Evolutionary conservation across 2,113 vertebrate species (phyloP), one percentile per base, ranked within the genome.

Genomic region (Elephas maximus): DNA sequence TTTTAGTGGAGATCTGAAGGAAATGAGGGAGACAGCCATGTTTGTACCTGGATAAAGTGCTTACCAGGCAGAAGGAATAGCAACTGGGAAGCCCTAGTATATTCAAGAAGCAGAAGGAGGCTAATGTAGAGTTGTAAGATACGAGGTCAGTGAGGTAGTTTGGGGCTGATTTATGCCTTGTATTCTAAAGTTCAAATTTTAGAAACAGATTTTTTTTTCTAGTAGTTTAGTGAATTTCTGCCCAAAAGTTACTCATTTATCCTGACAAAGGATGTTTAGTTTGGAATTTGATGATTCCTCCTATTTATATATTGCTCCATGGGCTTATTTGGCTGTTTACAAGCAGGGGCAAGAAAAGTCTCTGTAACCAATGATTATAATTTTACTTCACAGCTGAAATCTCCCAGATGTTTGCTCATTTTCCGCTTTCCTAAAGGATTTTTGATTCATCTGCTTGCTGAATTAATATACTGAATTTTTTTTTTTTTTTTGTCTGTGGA

Each of bases 321-420:
- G 26, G 15, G 76, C 37, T 87, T 91, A 81, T 44, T 91, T 90
- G 45, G 57, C 77, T 96, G 45, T 95, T 96, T 95, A 83, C 18
- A 97, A 91, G 90, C 67, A 91, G 33, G 81, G 67, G 48, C 30
- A 92, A 95, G 62, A 92, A 84, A 78, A 92, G 81, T 51, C 78
- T 96, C 81, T 97, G 88, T 67, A 95, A 85, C 45, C 45, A 94
- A 79, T 79, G 67, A 77, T 1, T 73, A 73, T 48, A 93, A 92
- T 97, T 95, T 88, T 89, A 90, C 26, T 93, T 73, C 77, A 80
- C 77, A 91, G 78, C 26, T 96, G 81, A 97, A 95, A 78, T 82
- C 48, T 91, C 92, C 96, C 95, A 98, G 93, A 94, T 95, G 88
- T 95, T 93, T 79, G 81, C 28, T 93, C 53, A 62, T 81, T 93